phyloP scores from a whole-genome alignment of 2,113 vertebrate species.

The Archocentrus centrarchus region DNA sequence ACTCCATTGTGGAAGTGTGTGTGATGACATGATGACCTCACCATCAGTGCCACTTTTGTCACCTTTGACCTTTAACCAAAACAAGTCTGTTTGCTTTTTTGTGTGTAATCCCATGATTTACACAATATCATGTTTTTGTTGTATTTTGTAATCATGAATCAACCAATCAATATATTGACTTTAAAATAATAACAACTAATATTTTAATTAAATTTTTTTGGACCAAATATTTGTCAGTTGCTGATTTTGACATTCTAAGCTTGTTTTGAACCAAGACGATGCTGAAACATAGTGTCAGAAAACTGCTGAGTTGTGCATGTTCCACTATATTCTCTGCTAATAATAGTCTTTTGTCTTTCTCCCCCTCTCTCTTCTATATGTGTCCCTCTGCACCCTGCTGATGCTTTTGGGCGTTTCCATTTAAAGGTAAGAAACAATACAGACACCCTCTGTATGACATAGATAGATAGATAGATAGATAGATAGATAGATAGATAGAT shows the following conservation, averaged over 20 bases:
- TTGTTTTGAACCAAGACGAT: not conserved
- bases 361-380: slow-evolving; percentile 12
- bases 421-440: slow-evolving; percentile 65
- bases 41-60: slow-evolving; percentile 2
- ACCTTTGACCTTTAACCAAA: slow-evolving; percentile 52
- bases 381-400: not conserved
- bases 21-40: slow-evolving; percentile 65
- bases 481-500: not conserved
- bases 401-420: not conserved
- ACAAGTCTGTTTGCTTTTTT: not conserved
- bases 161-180: not conserved
- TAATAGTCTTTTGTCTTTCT: slow-evolving; percentile 19
- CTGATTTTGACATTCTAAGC: not conserved
- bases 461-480: not conserved
- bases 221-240: not conserved
- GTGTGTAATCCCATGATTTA: not conserved
- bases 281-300: not conserved
- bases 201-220: not conserved
- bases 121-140: not conserved
- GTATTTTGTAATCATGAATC: not conserved
- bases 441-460: not conserved
- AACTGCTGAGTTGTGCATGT: not conserved
- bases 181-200: not conserved
- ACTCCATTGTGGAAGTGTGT: slow-evolving; percentile 64
- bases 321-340: slow-evolving; percentile 5